A percentile compares a stretch with the other conserved stretches of the same genome.
Evolutionary conservation across 2,797 vertebrate species (phyloP).

Genomic region (Megaceryle alcyon): DNA sequence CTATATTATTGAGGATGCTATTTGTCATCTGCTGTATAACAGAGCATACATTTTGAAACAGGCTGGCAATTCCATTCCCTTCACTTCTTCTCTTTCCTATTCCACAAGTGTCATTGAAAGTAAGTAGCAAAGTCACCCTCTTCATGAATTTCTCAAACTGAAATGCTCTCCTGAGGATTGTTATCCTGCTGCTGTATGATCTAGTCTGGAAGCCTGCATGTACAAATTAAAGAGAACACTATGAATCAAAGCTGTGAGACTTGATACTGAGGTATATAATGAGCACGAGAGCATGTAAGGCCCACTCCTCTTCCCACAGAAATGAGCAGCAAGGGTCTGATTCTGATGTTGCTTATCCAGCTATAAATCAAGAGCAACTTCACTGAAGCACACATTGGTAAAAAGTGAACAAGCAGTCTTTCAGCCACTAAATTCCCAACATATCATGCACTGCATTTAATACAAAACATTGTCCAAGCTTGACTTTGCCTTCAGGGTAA

Average conservation of each 20-base stretch:
- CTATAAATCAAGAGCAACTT: slow-evolving; percentile 57
- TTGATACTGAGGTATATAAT: slow-evolving; percentile 34
- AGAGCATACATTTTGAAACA: slow-evolving; percentile 37
- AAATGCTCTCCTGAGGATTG: slow-evolving; percentile 68
- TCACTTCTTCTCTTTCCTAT: slow-evolving; percentile 50
- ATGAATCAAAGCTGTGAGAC: slow-evolving; percentile 67
- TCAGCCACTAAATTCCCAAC: slow-evolving; percentile 25
- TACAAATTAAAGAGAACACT: slow-evolving; percentile 58
- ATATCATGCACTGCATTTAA: background rate
- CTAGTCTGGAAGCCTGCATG: slow-evolving; percentile 35
- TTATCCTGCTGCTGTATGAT: slow-evolving; percentile 56
- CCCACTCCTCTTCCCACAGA: background rate
- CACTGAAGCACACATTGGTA: slow-evolving; percentile 16
- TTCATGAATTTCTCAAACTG: slow-evolving; percentile 64
- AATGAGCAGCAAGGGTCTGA: slow-evolving; percentile 62
- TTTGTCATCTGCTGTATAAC: slow-evolving; percentile 15
- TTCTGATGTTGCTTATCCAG: slow-evolving; percentile 49
- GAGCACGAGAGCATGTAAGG: slow-evolving; percentile 29
- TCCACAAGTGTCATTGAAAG: slow-evolving; percentile 68
- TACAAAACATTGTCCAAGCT: slow-evolving; percentile 21
- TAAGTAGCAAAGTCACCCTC: slow-evolving; percentile 63
- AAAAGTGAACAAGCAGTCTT: slow-evolving; percentile 38
- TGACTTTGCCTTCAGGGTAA: background rate
- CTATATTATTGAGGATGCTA: background rate
- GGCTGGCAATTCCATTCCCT: slow-evolving; percentile 35